Base-by-base conservation (phyloP, 2,888 invertebrate genomes). In the Sphaeridia pumilis region DNA sequence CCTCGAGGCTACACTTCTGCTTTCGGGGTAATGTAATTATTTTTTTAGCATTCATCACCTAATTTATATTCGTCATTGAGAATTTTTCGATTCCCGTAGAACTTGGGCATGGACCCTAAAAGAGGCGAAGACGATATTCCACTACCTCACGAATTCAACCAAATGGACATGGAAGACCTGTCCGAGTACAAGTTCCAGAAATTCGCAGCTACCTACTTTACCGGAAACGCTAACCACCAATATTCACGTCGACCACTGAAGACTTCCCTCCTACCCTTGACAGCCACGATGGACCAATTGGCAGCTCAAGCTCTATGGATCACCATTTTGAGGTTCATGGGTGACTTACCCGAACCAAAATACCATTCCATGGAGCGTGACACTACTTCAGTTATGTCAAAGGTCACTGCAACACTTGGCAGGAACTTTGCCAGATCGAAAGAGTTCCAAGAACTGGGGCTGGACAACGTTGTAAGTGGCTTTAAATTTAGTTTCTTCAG, bases 281-380 rank as follows among this genome's bases (percentile, higher is more conserved):
- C 90, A 60, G 94, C 93, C 1, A 94, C 95, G 7, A 63, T 61
- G 3, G 65, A 65, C 42, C 65, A 65, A 45, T 41, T 87, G 81
- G 95, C 97, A 26, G 93, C 97, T 1, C 86, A 98, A 74, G 97
- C 97, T 1, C 74, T 98, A 53, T 98, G 98, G 98, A 82, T 97
- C 50, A 95, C 95, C 3, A 97, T 99, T 65, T 75, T 97, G 24
- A 78, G 98, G 47, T 95, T 95, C 68, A 94, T 93, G 64, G 94
- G 94, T 2, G 98, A 99, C 70, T 75, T 97, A 57, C 87, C 94
- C 0, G 98, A 98, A 70, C 95, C 97, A 0, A 81, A 93, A 46
- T 92, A 89, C 69, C 89, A 90, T 63, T 87, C 87, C 3, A 89
- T 89, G 87, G 89, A 90, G 67, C 74, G 93, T 69, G 95, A 97